Evolutionary conservation across 2,797 vertebrate genomes (phyloP), one percentile per base, ranked within the genome.

Genomic region (Antennarius maculatus): DNA sequence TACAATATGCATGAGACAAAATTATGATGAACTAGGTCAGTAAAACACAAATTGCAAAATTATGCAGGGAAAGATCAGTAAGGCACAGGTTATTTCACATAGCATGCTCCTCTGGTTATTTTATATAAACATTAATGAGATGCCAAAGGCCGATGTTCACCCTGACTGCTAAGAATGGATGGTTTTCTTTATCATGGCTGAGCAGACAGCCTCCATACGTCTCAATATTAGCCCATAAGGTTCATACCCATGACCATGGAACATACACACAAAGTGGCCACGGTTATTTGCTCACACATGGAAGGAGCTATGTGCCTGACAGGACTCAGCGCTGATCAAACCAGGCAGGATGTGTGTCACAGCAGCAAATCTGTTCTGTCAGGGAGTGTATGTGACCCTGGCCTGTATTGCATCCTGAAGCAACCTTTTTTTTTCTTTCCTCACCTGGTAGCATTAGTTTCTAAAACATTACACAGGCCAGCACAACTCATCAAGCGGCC

Each of bases 381-480:
- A 70, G 48, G 23, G 66, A 14, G 51, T 48, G 46, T 23, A 54
- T 54, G 42, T 9, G 67, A 78, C 53, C 60, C 55, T 37, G 54
- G 50, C 31, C 66, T 3, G 29, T 56, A 56, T 66, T 65, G 55
- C 70, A 72, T 77, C 72, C 55, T 41, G 48, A 71, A 84, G 67
- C 61, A 76, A 68, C 59, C 42, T 70, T 5, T 34, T 70, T 5
- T 34, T 81, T 69, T 46, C 59, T 54, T 74, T 77, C 60, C 66
- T 74, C 31, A 54, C 69, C 61, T 62, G 65, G 41, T 50, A 16
- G 63, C 51, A 83, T 86, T 63, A 80, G 89, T 83, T 77, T 85
- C 48, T 28, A 31, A 69, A 71, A 84, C 54, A 59, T 65, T 71
- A 72, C 49, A 57, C 34, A 64, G 67, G 66, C 71, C 48, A 34